Base-by-base conservation (phyloP, 2,888 invertebrate species). In the Siphlonurus alternatus region DNA sequence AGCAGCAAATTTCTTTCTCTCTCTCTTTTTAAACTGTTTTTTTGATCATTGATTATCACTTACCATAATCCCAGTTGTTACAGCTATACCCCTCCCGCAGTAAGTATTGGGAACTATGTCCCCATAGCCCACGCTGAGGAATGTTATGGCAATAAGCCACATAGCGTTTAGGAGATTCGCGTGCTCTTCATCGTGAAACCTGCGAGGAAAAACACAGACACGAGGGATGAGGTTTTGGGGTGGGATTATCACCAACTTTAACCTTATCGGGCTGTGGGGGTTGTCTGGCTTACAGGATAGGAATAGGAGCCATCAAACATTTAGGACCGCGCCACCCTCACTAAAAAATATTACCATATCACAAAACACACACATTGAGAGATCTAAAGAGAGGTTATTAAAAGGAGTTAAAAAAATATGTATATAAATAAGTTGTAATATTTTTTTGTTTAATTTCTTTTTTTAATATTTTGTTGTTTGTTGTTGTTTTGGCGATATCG, bases 71-170 rank as follows among this genome's bases (percentile, higher is more conserved):
- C 99, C 99, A 73, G 97, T 97, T 79, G 93, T 92, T 77, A 99
- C 96, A 75, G 98, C 96, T 77, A 99, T 97, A 76, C 94, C 95
- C 79, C 99, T 85, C 76, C 99, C 99, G 82, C 98, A 99, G 83
- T 99, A 99, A 71, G 99, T 99, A 82, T 98, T 98, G 77, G 99
- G 99, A 77, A 99, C 98, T 78, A 97, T 95, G 82, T 97, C 99
- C 76, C 99, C 99, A 82, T 99, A 99, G 77, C 99, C 99, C 76
- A 99, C 96, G 81, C 97, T 97, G 77, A 99, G 88, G 85, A 99
- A 99, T 74, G 99, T 99, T 77, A 99, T 98, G 75, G 98, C 96
- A 79, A 99, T 97, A 80, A 99, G 88, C 98, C 99, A 99, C 93
- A 99, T 96, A 74, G 98, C 94, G 83, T 98, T 98, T 78, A 95